Base-by-base conservation (phyloP, 1,140 invertebrate genomes). In the Drosophila miranda region DNA sequence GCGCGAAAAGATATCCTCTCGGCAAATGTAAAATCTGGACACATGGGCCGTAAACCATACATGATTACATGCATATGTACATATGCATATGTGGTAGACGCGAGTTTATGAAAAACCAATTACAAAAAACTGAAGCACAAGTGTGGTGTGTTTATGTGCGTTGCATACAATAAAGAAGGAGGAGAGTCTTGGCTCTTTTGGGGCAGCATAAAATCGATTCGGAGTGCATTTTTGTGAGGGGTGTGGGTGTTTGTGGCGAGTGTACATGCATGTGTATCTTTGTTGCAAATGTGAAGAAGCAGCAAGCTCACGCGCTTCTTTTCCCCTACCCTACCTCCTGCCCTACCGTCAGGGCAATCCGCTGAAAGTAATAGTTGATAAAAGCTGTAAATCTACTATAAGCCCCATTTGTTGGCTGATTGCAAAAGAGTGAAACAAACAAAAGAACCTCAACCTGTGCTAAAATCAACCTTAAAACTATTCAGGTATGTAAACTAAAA, bases 131-230 rank as follows among this genome's bases (percentile, higher is more conserved):
- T 63, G 42, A 64, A 41, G 42, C 69, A 72, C 38, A 41, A 41
- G 68, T 26, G 23, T 26, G 5, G 23, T 26, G 23, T 26, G 23
- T 26, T 26, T 26, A 44, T 44, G 69, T 61, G 69, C 44, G 46
- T 19, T 46, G 45, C 45, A 38, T 55, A n/a, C 44, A 42, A 43
- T 21, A 63, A 53, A 38, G 43, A 23, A 67, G n/a, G 42, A 48
- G 41, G 53, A 16, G 42, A 48, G 41, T 34, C 38, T 53, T 48
- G 34, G 63, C 16, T 51, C 49, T 67, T 46, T 23, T 11, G 11
- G 49, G 51, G 55, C 61, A 75, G 73, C 70, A 75, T 77, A 76
- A 84, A 86, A 84, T 84, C 81, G 76, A 84, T 84, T 75, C 50
- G 53, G 57, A 55, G 50, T 83, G 79, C 79, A 71, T 70, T 50